Conservation (phyloP, 2,113 vertebrate genomes). For the Cynocephalus volans region DNA sequence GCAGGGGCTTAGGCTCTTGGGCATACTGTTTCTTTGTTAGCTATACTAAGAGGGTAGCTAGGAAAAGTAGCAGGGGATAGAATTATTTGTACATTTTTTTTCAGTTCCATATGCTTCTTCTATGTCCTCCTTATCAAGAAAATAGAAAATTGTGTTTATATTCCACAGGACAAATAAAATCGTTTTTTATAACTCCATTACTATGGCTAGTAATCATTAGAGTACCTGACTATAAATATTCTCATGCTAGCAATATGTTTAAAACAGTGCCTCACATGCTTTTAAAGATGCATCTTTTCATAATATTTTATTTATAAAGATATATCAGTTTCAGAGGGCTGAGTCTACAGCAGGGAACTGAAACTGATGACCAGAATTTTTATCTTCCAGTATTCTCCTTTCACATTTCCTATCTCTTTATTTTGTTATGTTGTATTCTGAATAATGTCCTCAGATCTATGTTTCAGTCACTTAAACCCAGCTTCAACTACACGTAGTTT, state of each 20-base stretch:
- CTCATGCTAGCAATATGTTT: not conserved
- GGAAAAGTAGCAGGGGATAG: not conserved
- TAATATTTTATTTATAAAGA: constrained; percentile 38
- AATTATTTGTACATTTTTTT: constrained; percentile 34
- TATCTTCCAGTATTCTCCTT: not conserved
- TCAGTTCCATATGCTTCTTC: not conserved
- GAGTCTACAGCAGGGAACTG: not conserved
- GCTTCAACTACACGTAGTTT: not conserved
- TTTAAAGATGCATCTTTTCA: not conserved
- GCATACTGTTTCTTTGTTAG: not conserved
- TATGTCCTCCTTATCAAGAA: not conserved
- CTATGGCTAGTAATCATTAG: not conserved
- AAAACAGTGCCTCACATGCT: not conserved
- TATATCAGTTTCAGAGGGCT: not conserved
- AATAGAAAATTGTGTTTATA: constrained; percentile 3
- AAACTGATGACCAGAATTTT: constrained; percentile 4
- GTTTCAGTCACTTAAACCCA: not conserved
- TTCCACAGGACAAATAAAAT: not conserved
- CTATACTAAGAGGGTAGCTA: not conserved
- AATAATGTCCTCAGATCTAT: not conserved
- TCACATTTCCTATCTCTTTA: not conserved
- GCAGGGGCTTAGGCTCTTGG: not conserved
- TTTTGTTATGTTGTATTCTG: not conserved
- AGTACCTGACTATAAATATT: not conserved
- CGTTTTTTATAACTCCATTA: not conserved